Evolutionary conservation across 2,888 invertebrate species (phyloP), one percentile per base, ranked within the genome.

Genomic region (Epirrhoe alternata): DNA sequence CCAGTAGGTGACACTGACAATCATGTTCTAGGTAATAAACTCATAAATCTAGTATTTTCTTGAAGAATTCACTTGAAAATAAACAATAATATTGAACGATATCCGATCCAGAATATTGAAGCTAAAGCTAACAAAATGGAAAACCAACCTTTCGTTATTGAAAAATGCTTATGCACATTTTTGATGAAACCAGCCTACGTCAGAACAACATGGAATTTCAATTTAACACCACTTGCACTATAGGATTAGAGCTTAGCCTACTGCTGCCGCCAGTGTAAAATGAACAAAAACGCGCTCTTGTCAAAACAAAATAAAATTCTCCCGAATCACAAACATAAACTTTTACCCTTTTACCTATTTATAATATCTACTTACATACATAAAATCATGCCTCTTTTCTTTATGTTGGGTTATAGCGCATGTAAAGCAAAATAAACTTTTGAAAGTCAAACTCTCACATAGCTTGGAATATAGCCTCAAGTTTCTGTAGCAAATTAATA

Each of bases 121-220:
- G 61, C 24, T 49, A 54, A 54, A 55, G 24, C 54, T 51, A 51
- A 50, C 50, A 50, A n/a, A 59, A 51, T 51, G 24, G n/a, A 31
- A 38, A 49, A 57, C 51, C 6, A 50, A 52, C 6, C 17, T 6
- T 33, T 33, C 8, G 77, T 77, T 73, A 79, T 69, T 76, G 77
- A 77, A 81, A 82, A 78, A 77, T 76, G 8, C 57, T 31, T 38
- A 66, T 52, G 61, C 63, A 62, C 74, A 78, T 77, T 74, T 72
- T 73, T 77, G 63, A 69, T 66, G 60, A 61, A 68, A 68, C 56
- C 66, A 35, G 56, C 31, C 63, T 35, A 42, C 7, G 24, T 53
- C 62, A 55, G 74, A 67, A 71, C 74, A 68, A 83, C 85, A 84
- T 74, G 76, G 77, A 79, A 82, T 82, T 81, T 80, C 83, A 80